A percentile compares a stretch with the other conserved stretches of the same genome.
These are phyloP conservation scores for Phyllotreta striolata DNA, from an alignment of 2,888 invertebrate genomes.

Conservation along the genomic window DNA sequence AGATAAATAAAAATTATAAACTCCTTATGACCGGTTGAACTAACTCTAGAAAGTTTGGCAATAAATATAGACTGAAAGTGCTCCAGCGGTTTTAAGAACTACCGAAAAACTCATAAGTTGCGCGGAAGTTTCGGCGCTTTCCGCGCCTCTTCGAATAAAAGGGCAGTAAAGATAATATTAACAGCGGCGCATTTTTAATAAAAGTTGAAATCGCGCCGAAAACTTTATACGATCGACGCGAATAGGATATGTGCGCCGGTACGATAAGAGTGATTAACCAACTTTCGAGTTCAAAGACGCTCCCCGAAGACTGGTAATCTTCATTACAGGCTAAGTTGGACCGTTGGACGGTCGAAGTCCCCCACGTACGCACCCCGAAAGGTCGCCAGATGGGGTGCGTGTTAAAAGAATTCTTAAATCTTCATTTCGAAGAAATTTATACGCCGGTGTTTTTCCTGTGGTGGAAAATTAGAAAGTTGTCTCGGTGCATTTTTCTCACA, in stretches of 20 bases:
- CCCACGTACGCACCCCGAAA: slow-evolving; percentile 38
- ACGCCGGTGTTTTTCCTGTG: no score
- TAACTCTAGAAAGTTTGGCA: no score
- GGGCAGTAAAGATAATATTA: slow-evolving; percentile 26
- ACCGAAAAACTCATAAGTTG: no score
- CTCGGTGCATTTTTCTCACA: slow-evolving; percentile 16
- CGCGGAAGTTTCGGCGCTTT: no score
- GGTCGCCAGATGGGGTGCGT: no score
- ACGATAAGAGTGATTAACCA: slow-evolving; percentile 48
- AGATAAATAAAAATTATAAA: no score
- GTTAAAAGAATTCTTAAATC: no score
- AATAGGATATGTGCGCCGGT: slow-evolving; percentile 39
- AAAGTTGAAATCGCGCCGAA: slow-evolving; percentile 17
- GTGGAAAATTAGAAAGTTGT: no score
- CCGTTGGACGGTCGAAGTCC: slow-evolving; percentile 30
- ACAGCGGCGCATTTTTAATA: slow-evolving; percentile 34
- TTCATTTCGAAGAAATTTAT: no score
- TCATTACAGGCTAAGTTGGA: slow-evolving; percentile 47
- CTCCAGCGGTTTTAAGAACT: no score
- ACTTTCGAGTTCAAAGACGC: slow-evolving; percentile 46
- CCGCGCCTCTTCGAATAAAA: slow-evolving; percentile 18
- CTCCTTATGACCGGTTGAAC: no score
- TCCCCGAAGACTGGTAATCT: slow-evolving; percentile 50
- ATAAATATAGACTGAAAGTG: no score
- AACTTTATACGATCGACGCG: slow-evolving; percentile 34